A percentile compares a stretch with the other conserved stretches of the same genome.
Evolutionary conservation across 1,140 invertebrate species (phyloP).

Genomic region (Spodoptera litura): DNA sequence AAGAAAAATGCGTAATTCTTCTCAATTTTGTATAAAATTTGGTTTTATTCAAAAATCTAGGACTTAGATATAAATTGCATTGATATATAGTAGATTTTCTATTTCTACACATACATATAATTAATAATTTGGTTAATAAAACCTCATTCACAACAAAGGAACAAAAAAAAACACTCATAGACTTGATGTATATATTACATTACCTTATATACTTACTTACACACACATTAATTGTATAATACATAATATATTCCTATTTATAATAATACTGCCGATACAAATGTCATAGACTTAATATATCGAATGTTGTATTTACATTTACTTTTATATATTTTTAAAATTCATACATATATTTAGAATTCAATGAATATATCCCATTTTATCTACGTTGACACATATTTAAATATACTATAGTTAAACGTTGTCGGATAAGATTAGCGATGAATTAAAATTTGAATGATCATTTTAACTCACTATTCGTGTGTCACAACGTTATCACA

Average conservation of each 20-base stretch:
- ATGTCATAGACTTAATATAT: constrained; percentile 71
- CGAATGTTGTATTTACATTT: constrained; percentile 72
- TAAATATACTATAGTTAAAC: constrained; percentile 33
- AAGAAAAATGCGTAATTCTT: constrained; percentile 71
- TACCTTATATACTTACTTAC: constrained; percentile 52
- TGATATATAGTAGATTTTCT: constrained; percentile 61
- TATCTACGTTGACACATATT: constrained; percentile 61
- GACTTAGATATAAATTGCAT: constrained; percentile 54
- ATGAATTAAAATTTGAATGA: constrained; percentile 42
- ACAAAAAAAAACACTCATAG: constrained; percentile 74
- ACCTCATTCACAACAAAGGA: constrained; percentile 75
- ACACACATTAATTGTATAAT: constrained; percentile 65
- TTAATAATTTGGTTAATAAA: constrained; percentile 70
- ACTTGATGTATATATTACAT: constrained; percentile 52
- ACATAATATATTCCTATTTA: constrained; percentile 59
- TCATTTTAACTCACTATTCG: constrained; percentile 47
- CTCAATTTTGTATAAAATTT: constrained; percentile 64
- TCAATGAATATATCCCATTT: constrained; percentile 53
- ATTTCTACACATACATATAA: constrained; percentile 72
- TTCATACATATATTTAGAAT: constrained; percentile 68
- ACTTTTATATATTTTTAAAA: constrained; percentile 46
- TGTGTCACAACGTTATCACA: constrained; percentile 51
- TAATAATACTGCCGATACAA: constrained; percentile 71
- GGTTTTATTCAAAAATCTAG: constrained; percentile 59
- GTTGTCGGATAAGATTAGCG: constrained; percentile 40